These are phyloP conservation scores for Nineta flava DNA, from an alignment of 2,888 invertebrate genomes.

Conservation along the genomic window DNA sequence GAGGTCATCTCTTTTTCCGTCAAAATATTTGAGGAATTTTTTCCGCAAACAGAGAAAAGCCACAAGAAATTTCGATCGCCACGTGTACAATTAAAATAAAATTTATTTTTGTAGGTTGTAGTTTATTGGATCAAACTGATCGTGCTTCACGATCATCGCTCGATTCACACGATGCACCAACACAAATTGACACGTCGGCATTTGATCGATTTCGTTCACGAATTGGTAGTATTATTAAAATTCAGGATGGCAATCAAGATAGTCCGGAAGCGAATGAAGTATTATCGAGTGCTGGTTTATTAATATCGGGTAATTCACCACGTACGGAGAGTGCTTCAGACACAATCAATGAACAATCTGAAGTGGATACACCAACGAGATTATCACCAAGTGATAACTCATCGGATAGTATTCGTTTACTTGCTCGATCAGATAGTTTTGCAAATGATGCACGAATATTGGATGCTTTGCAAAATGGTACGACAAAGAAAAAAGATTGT, in stretches of 20 bases:
- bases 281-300: slow-evolving; percentile 33
- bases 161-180: slow-evolving; percentile 25
- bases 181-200: slow-evolving; percentile 18
- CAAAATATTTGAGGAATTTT: no score
- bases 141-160: slow-evolving; percentile 25
- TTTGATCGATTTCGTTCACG: slow-evolving; percentile 41
- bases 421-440: slow-evolving; percentile 55
- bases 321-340: not conserved
- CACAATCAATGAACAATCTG: not conserved
- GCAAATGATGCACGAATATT: slow-evolving; percentile 66
- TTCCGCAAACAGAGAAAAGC: no score
- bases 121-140: slow-evolving; percentile 23
- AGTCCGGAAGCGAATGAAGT: slow-evolving; percentile 21
- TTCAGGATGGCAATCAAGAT: slow-evolving; percentile 10
- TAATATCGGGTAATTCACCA: slow-evolving; percentile 27
- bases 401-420: slow-evolving; percentile 36
- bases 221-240: slow-evolving; percentile 45
- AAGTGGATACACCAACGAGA: not conserved
- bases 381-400: slow-evolving; percentile 40
- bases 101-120: slow-evolving; percentile 15
- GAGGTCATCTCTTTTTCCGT: no score
- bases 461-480: slow-evolving; percentile 43
- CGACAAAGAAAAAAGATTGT: slow-evolving; percentile 29
- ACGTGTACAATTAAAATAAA: no score
- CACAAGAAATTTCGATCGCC: no score